These are phyloP conservation scores for Heptranchias perlo DNA, from an alignment of 2,113 vertebrate genomes.

Conservation along the genomic window DNA sequence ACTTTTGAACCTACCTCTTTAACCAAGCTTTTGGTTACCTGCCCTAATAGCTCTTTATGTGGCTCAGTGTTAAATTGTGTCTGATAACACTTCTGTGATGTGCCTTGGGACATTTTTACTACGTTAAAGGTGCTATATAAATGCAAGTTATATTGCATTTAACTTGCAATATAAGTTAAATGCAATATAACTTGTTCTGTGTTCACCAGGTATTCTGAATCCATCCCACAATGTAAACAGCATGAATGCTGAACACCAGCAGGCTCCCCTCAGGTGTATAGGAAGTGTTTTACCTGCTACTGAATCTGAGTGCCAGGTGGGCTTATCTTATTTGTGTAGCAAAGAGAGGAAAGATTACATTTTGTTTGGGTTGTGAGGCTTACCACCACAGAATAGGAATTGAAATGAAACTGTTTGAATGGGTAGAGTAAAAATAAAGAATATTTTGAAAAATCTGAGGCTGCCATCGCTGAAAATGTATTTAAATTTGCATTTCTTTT, in stretches of 20 bases:
- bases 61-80: no score
- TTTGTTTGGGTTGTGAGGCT: not conserved
- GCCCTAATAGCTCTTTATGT: no score
- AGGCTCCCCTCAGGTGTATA: not conserved
- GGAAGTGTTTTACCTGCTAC: not conserved
- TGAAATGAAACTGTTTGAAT: not conserved
- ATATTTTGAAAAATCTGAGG: not conserved
- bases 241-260: not conserved
- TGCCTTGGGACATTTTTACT: no score
- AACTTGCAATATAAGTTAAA: no score
- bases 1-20: no score
- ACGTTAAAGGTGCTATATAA: no score
- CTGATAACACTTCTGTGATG: no score
- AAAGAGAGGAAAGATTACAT: not conserved
- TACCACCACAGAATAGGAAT: not conserved
- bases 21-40: no score
- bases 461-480: not conserved
- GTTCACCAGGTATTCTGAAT: no score
- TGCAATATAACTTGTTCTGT: no score
- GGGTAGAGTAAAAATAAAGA: not conserved
- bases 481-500: not conserved
- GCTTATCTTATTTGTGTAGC: not conserved
- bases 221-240: not conserved
- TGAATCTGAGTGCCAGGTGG: not conserved
- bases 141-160: no score